Percentiles rank a stretch among this genome's conserved stretches.
phyloP scores from a whole-genome alignment of 2,113 vertebrate species.

The Pampusana beccarii region DNA sequence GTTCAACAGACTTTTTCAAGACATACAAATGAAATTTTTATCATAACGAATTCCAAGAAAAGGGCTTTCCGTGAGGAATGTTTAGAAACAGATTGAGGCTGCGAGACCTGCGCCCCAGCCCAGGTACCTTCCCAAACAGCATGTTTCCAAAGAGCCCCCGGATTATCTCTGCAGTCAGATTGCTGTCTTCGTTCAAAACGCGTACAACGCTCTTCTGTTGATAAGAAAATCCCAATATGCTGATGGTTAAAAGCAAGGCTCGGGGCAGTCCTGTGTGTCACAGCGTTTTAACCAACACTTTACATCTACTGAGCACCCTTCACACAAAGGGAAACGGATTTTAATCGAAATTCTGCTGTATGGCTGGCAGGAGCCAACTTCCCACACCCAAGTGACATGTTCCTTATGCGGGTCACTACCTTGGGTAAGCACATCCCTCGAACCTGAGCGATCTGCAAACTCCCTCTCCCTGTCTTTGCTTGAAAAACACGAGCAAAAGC shows the following conservation, averaged over 20 bases:
- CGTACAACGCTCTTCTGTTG: background rate
- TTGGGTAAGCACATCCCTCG: accelerated
- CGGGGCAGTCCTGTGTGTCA: background rate
- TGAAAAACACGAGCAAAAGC: background rate
- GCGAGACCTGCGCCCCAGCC: background rate
- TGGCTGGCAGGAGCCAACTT: background rate
- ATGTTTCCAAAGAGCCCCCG: background rate
- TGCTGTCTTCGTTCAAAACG: background rate
- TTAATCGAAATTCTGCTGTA: background rate
- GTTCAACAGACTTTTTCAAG: slow-evolving; percentile 19
- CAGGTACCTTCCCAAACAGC: background rate
- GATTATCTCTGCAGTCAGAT: background rate
- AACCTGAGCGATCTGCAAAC: background rate
- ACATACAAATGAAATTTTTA: background rate
- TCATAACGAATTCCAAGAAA: background rate
- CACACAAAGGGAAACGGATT: accelerated
- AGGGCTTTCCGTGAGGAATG: background rate
- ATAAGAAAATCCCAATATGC: background rate
- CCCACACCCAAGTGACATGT: no score
- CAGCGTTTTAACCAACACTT: background rate
- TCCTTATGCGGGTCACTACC: no score
- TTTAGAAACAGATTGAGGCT: background rate
- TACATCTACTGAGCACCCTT: background rate
- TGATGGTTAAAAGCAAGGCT: background rate
- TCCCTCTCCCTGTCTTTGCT: background rate